Base-by-base conservation (phyloP, 2,797 vertebrate genomes). In the Falco naumanni region DNA sequence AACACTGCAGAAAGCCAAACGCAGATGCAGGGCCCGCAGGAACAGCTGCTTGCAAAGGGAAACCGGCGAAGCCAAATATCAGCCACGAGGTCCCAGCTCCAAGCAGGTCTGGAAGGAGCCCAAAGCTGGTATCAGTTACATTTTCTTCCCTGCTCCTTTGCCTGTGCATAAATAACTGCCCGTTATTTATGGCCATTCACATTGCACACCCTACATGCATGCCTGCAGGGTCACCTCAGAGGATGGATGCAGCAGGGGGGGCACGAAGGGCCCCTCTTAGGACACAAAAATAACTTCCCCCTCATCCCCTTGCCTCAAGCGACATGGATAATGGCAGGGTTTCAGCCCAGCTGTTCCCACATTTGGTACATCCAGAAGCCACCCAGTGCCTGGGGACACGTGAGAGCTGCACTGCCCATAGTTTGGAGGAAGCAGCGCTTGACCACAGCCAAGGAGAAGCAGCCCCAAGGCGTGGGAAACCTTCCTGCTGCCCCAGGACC, bases 41-140 rank as follows among this genome's bases (percentile, higher is more conserved):
- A 96, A 93, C 94, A 97, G 95, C 93, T 96, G 95, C 88, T 94
- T 75, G 89, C 94, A 79, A 28, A 72, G 86, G 79, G 94, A 90
- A 95, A 82, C 14, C 31, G 8, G 60, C 6, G 2, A 89, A 95
- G 95, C 94, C 94, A 96, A 96, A 48, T 80, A 31, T 93, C 90
- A 82, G 59, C 93, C 90, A 37, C 3, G 34, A 65, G 79, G 78
- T 94, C 80, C 92, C 80, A 59, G 90, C 78, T 94, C 93, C 70
- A 84, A 93, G 79, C 85, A 88, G 84, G 76, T 10, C 95, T 97
- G 96, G 95, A 96, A 60, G 43, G 39, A 96, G 22, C 87, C 93
- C 96, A 96, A 34, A 34, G 72, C 72, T 96, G 94, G 93, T 96
- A 87, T 97, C 80, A 8, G 72, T 96, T 95, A 86, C 96, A 5